Evolutionary conservation across 2,888 invertebrate species (phyloP), one percentile per base, ranked within the genome.

Genomic region (Fragum fragum): DNA sequence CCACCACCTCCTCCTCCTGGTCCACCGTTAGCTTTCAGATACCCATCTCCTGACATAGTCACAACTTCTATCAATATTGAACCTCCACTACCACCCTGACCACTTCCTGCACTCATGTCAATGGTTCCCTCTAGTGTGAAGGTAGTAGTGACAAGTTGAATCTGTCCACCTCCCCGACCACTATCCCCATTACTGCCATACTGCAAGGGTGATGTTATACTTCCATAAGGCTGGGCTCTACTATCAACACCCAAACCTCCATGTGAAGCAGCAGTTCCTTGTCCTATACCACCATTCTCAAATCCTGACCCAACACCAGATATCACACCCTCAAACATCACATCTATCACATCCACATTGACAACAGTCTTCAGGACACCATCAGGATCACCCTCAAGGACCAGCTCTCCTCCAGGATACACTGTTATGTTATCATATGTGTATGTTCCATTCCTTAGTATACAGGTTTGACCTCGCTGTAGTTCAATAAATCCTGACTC

Each of bases 1-100:
- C 89, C 89, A 14, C 89, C 89, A n/a, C 88, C 88, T n/a, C 90
- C 90, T 14, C 90, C 89, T n/a, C 82, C 85, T 18, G 52, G 21
- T 26, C 16, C 16, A n/a, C 90, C 90, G 57, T 82, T 78, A 6
- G 80, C 87, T 66, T 59, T 73, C 21, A 90, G 61, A 28, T 74
- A 76, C 39, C 90, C 90, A 57, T 78, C 76, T 21, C 90, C 90
- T 32, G 63, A 66, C 21, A 90, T 70, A 7, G 73, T 66, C 28
- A 53, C 57, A 0, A 88, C 79, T 28, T 79, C 55, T 0, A 90
- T 47, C 26, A 82, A 69, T 18, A 90, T 68, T 55, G 89, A 89
- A 0, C 90, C 90, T 23, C 90, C 90, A 81, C 90, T 90, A 28
- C 87, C 89, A 42, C 88, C 89, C 1, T 52, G 52, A 26, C 69